Evolutionary conservation across 1,140 invertebrate genomes (phyloP).

Genomic region (Procambarus virginalis): DNA sequence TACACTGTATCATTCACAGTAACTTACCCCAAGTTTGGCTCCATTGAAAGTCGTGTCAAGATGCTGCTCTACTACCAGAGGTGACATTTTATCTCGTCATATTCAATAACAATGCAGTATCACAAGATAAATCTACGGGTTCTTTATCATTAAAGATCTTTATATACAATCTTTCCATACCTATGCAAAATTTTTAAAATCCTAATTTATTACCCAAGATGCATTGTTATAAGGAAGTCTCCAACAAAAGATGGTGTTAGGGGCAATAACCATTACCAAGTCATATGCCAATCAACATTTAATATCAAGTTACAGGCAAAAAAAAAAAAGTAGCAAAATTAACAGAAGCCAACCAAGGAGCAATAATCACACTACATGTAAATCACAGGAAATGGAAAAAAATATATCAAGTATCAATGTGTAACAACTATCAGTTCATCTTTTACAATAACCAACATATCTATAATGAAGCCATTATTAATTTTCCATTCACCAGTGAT

Average conservation of each 20-base stretch:
- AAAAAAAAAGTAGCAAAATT: constrained; percentile 17
- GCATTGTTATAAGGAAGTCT: background rate
- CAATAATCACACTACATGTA: constrained; percentile 43
- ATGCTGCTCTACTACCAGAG: constrained; percentile 4
- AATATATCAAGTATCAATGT: background rate
- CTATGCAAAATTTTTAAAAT: background rate
- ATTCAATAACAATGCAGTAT: constrained; percentile 4
- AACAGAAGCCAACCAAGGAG: constrained; percentile 54
- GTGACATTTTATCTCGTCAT: background rate
- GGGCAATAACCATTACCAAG: background rate
- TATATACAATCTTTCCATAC: constrained; percentile 10
- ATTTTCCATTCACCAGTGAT: background rate
- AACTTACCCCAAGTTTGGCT: constrained; percentile 59
- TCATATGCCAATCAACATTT: background rate
- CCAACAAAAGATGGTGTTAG: background rate
- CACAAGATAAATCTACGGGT: constrained; percentile 3
- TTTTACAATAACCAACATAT: background rate
- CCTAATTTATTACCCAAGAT: constrained; percentile 5
- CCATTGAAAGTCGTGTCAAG: constrained; percentile 28
- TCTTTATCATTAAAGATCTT: background rate
- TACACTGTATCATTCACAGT: constrained; percentile 53
- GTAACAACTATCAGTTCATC: background rate
- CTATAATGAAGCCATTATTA: background rate
- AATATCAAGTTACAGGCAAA: constrained; percentile 12
- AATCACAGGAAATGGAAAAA: constrained; percentile 8